A percentile compares a stretch with the other conserved stretches of the same genome.
These are phyloP conservation scores for Eulemur mongoz DNA, from an alignment of 2,797 vertebrate species.

Conservation along the genomic window DNA sequence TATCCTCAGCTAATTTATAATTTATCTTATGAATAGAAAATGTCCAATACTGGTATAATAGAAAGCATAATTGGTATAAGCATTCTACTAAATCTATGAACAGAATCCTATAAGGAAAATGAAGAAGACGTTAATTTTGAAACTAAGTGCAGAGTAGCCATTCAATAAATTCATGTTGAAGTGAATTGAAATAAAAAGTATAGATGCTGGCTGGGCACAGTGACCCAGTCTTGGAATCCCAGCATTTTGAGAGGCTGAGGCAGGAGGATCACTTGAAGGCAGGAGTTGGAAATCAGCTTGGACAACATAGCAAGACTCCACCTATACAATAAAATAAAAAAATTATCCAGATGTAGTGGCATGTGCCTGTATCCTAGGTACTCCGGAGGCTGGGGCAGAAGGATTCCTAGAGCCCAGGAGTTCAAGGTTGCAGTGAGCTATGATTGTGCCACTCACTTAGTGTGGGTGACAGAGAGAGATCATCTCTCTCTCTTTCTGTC, in stretches of 20 bases:
- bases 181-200: background rate
- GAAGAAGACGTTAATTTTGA: background rate
- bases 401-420: background rate
- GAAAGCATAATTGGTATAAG: background rate
- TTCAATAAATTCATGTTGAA: background rate
- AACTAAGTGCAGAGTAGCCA: background rate
- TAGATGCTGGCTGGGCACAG: background rate
- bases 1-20: background rate
- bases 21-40: background rate
- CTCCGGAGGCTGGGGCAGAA: background rate
- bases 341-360: background rate
- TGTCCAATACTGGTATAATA: background rate
- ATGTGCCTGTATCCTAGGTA: background rate
- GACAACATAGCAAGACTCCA: background rate
- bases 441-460: background rate
- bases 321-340: background rate
- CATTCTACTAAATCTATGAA: background rate
- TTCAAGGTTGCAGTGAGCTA: background rate
- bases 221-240: background rate
- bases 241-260: background rate
- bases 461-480: background rate
- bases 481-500: too few species aligned
- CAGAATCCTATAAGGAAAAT: background rate
- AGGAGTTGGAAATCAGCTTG: background rate
- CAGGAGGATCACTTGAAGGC: background rate